A percentile compares a stretch with the other conserved stretches of the same genome.
These are phyloP conservation scores for Thamnophis elegans DNA, from an alignment of 2,797 vertebrate species.

Conservation along the genomic window DNA sequence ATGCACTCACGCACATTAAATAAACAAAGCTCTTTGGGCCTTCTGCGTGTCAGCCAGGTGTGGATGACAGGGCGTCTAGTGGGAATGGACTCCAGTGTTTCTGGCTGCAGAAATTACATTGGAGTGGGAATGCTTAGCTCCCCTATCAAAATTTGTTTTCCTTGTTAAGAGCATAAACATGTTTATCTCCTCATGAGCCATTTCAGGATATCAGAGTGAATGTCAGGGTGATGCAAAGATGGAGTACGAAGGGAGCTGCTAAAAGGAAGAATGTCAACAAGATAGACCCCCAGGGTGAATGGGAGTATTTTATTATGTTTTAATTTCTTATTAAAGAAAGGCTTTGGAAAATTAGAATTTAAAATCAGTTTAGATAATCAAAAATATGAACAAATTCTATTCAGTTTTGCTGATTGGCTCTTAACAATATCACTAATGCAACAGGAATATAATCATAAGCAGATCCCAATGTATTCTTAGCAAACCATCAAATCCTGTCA, in stretches of 20 bases:
- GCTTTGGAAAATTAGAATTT: background rate
- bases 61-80: background rate
- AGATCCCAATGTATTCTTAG: constrained; percentile 61
- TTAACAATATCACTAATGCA: constrained; percentile 51
- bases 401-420: constrained; percentile 47
- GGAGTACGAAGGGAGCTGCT: background rate
- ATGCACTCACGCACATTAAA: background rate
- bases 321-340: background rate
- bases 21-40: background rate
- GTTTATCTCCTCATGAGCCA: background rate
- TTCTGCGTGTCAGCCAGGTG: background rate
- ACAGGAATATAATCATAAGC: constrained; percentile 55
- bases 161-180: background rate
- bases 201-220: background rate
- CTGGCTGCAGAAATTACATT: background rate
- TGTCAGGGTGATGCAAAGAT: background rate
- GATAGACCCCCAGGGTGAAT: background rate
- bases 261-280: background rate
- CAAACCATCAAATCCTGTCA: constrained; percentile 36
- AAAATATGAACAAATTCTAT: background rate
- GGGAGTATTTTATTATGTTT: background rate
- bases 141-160: background rate
- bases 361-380: background rate
- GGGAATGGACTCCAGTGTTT: background rate
- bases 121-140: background rate